These are phyloP conservation scores for Drosophila teissieri DNA, from an alignment of 1,140 invertebrate genomes.

Conservation along the genomic window DNA sequence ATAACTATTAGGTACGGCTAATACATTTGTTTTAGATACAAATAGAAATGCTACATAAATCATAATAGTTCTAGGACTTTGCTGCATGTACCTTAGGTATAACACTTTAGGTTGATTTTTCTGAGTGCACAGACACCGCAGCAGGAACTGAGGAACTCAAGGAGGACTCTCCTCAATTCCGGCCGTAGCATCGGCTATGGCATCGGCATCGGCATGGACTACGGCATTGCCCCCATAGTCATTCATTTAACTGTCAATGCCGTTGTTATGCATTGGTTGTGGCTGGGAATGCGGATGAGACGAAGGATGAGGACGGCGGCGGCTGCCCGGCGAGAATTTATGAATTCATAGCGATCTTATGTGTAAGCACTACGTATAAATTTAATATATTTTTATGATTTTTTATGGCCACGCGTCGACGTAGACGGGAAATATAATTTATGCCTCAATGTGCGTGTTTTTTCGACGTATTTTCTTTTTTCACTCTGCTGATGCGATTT, in stretches of 20 bases:
- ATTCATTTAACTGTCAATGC: constrained; percentile 75
- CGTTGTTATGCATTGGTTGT: constrained; percentile 56
- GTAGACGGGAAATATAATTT: constrained; percentile 49
- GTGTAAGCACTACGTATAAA: constrained; percentile 58
- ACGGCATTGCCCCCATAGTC: constrained; percentile 42
- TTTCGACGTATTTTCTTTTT: constrained; percentile 30
- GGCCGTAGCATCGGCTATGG: constrained; percentile 8
- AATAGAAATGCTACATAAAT: too few species aligned
- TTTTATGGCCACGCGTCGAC: constrained; percentile 46
- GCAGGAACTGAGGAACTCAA: constrained; percentile 11
- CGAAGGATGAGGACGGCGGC: constrained; percentile 17
- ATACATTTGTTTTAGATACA: too few species aligned
- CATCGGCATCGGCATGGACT: constrained; percentile 8
- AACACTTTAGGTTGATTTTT: not conserved
- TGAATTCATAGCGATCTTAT: constrained; percentile 70
- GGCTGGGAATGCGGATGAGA: constrained; percentile 24
- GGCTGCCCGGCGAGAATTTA: constrained; percentile 55
- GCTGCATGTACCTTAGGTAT: too few species aligned
- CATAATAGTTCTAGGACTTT: too few species aligned
- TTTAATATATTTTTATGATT: constrained; percentile 64
- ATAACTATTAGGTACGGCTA: too few species aligned
- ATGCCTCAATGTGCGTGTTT: constrained; percentile 40
- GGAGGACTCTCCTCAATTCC: constrained; percentile 20
- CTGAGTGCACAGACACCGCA: constrained; percentile 7
- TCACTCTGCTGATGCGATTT: constrained; percentile 35